A percentile compares a stretch with the other conserved stretches of the same genome.
Evolutionary conservation across 2,888 invertebrate genomes (phyloP).

Genomic region (Mesorhabditis spiculigera): DNA sequence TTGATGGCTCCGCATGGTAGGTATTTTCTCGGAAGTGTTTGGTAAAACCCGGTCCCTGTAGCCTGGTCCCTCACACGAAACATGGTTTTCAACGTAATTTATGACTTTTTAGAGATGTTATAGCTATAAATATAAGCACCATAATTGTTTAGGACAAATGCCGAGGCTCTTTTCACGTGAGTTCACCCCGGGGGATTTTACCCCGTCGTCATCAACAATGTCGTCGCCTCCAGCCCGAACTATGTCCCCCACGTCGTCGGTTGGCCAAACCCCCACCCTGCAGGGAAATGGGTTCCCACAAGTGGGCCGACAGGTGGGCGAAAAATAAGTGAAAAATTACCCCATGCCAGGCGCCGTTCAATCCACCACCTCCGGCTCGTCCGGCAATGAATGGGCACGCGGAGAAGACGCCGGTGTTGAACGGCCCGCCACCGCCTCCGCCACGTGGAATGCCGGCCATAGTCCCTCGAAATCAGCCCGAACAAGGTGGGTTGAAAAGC

Average conservation of each 20-base stretch:
- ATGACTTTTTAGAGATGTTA: no score
- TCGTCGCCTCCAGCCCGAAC: not conserved
- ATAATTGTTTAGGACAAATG: not conserved
- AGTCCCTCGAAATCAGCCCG: not conserved
- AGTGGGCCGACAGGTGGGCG: not conserved
- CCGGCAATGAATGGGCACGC: not conserved
- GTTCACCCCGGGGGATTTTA: not conserved
- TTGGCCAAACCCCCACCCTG: not conserved
- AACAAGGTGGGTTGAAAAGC: not conserved
- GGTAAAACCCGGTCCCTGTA: no score
- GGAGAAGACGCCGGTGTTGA: no score
- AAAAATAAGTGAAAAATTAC: not conserved
- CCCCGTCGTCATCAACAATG: not conserved
- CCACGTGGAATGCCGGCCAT: not conserved
- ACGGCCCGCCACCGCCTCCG: not conserved
- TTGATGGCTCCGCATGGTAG: constrained; percentile 18
- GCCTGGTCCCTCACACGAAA: no score
- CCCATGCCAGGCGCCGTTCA: not conserved
- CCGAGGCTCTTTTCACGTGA: not conserved
- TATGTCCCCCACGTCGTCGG: not conserved
- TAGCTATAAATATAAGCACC: no score
- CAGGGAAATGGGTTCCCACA: not conserved
- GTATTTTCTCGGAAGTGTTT: no score
- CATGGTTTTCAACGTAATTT: no score
- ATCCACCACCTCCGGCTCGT: not conserved